A percentile compares a stretch with the other conserved stretches of the same genome.
These are phyloP conservation scores for Rhagonycha lutea DNA, from an alignment of 2,888 invertebrate genomes.

Conservation along the genomic window DNA sequence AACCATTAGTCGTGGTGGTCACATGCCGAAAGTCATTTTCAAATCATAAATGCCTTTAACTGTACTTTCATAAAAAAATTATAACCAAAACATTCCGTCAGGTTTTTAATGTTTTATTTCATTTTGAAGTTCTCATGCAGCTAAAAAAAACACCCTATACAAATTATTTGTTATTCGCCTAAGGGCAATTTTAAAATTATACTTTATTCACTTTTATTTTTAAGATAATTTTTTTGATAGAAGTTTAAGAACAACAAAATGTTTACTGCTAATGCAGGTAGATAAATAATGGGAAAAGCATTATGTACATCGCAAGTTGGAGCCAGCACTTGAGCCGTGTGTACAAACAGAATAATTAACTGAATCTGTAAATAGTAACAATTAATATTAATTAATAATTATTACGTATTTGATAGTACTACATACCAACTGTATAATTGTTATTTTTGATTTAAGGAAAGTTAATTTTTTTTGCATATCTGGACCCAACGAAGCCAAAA, in stretches of 20 bases:
- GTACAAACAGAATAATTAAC: not conserved
- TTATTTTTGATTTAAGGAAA: conserved; percentile 63
- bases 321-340: not conserved
- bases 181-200: too few relatives aligned
- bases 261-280: not conserved
- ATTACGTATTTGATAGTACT: too few relatives aligned
- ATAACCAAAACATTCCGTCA: too few relatives aligned
- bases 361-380: conserved; percentile 2
- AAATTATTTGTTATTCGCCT: too few relatives aligned
- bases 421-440: conserved; percentile 68
- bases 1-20: too few relatives aligned
- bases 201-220: not conserved
- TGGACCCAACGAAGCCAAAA: conserved; percentile 66
- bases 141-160: too few relatives aligned
- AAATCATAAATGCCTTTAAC: too few relatives aligned
- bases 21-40: too few relatives aligned
- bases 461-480: conserved; percentile 59
- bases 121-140: too few relatives aligned
- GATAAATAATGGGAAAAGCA: not conserved
- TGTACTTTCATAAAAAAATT: too few relatives aligned
- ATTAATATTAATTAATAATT: not conserved
- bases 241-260: not conserved
- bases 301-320: not conserved
- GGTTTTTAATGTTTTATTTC: too few relatives aligned
- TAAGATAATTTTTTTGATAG: not conserved